Base-by-base conservation (phyloP, 1,140 invertebrate genomes). In the Coptotermes formosanus region DNA sequence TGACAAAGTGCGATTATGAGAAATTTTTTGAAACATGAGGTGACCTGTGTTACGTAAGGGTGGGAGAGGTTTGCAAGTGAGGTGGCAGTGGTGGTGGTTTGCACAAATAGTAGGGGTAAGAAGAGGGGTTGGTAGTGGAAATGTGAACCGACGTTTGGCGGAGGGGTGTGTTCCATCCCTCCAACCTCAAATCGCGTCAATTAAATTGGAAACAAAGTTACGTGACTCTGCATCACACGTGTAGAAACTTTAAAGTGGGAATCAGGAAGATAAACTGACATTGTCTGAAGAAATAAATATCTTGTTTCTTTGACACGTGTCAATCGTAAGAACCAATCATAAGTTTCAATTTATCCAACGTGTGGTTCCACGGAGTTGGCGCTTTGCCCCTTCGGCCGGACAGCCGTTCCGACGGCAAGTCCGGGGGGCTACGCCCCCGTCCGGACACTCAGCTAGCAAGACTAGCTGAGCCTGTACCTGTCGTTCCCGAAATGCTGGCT, bases 351-450 rank as follows among this genome's bases (percentile, higher is more conserved):
- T 75, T 38, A 75, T 75, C 85, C 88, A 89, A 84, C 87, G 87
- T 89, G 88, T 89, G 89, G 88, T 89, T 89, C 87, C 88, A 88
- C 83, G 89, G 87, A 55, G 89, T 88, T 45, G 89, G 89, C 48
- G 88, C 86, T 75, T 87, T 89, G 87, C 88, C 89, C 85, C 88
- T 89, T 81, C 87, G 88, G 87, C 87, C 88, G 82, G 88, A 89
- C 86, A 85, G 86, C 69, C 44, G 82, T 23, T 48, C 86, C 44
- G 64, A 43, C 25, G 12, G 84, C 25, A 85, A 85, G 83, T 52
- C 85, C 55, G 85, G 85, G 87, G 82, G 85, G 52, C 45, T 86
- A 85, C 85, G 87, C 52, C 83, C 85, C 75, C 86, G 85, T 32
- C 30, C 85, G 87, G 59, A 85, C 87, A 43, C 55, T 30, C 86